A percentile compares a stretch with the other conserved stretches of the same genome.
These are phyloP conservation scores for Amitus sp. DNA, from an alignment of 2,888 invertebrate species.

Conservation along the genomic window DNA sequence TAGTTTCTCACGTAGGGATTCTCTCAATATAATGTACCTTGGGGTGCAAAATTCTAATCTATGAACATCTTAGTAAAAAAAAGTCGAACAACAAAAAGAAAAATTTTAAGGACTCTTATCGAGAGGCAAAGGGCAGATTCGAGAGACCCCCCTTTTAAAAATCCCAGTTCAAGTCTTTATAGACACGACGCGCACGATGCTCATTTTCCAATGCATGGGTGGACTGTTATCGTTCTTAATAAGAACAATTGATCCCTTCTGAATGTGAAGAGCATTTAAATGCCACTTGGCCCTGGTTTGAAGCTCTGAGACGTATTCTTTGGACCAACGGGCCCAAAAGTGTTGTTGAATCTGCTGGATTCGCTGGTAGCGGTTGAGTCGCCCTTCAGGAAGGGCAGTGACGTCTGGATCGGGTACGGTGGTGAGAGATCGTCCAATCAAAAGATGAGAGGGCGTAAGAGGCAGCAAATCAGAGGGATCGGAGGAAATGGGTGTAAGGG, in stretches of 20 bases:
- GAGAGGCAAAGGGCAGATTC: constrained; percentile 6
- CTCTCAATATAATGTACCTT: no score
- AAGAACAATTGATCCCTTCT: constrained; percentile 9
- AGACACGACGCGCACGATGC: constrained; percentile 13
- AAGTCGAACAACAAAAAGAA: no score
- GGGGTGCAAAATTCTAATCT: no score
- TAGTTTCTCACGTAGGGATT: no score
- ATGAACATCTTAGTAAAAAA: no score
- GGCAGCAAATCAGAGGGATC: constrained; percentile 37
- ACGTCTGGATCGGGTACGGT: constrained; percentile 44
- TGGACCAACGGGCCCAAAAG: constrained; percentile 28
- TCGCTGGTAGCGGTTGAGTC: constrained; percentile 34
- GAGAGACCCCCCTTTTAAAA: constrained; percentile 1
- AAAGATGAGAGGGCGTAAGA: constrained; percentile 50
- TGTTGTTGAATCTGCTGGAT: constrained; percentile 33
- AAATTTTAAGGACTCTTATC: no score
- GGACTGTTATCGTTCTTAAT: constrained; percentile 18
- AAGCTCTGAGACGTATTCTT: constrained; percentile 38
- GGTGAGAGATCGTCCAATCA: constrained; percentile 44
- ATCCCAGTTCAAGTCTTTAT: constrained; percentile 6
- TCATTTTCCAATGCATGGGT: constrained; percentile 16
- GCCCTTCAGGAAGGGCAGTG: constrained; percentile 18
- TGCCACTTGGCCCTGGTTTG: constrained; percentile 34
- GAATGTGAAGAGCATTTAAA: neutral
- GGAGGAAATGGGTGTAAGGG: constrained; percentile 37